Base-by-base conservation (phyloP, 2,797 vertebrate species). In the Chelonia mydas region DNA sequence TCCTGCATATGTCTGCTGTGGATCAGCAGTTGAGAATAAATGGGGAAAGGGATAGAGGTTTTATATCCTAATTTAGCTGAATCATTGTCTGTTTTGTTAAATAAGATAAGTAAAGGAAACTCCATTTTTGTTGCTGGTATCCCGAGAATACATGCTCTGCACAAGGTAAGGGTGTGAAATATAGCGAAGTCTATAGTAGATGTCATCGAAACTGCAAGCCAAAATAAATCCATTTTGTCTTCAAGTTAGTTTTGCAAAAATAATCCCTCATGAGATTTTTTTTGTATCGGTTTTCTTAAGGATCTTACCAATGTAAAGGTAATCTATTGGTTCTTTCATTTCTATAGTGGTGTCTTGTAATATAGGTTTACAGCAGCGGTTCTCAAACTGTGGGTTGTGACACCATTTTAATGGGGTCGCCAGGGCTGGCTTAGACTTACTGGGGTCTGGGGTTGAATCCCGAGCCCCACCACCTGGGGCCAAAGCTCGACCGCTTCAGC, bases 191-290 rank as follows among this genome's bases (percentile, higher is more conserved):
- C 16, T 88, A 21, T 81, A 89, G 86, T 47, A 87, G 54, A 11
- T 87, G 51, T 89, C 94, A 37, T 45, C 93, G 89, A 96, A 97
- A 92, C 87, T 88, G 88, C 79, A 78, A 96, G 45, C 88, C 86
- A 94, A 87, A 80, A 94, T 76, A 84, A 85, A 93, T 87, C 21
- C 19, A 2, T 57, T 86, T 89, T 19, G 89, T 90, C 21, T 61
- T 88, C 11, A 15, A 2, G 0, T 27, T 45, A 10, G 53, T 72
- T 55, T 89, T 89, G 74, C 37, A 0, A 83, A 37, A 11, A 51
- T 89, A 88, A 81, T 90, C 92, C 77, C 5, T 54, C 41, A 3
- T 86, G 33, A 83, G 76, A 37, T 49, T 51, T 37, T 87, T 74
- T 2, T 4, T 10, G 9, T 83, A 59, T 88, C 57, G 76, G 8